Evolutionary conservation across 1,140 invertebrate genomes (phyloP).

Genomic region (Aphaenogaster rudis): DNA sequence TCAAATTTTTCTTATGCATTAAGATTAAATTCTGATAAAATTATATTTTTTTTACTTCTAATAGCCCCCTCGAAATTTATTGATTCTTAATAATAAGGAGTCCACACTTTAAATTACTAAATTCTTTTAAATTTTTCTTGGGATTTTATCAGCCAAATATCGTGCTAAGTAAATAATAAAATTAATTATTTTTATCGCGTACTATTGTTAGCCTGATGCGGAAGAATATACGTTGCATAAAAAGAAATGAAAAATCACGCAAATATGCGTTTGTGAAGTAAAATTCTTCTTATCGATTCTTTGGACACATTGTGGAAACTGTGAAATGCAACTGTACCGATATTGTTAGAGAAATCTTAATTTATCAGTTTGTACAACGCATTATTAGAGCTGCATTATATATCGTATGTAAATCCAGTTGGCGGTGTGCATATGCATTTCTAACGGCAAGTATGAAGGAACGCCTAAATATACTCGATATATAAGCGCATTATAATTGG

Average conservation of each 20-base stretch:
- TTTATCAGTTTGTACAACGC: conserved; percentile 39
- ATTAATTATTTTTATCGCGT: conserved; percentile 3
- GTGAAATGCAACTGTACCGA: not conserved
- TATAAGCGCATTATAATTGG: conserved; percentile 80
- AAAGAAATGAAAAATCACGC: not conserved
- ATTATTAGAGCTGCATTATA: conserved; percentile 51
- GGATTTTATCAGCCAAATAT: not conserved
- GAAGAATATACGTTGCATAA: not conserved
- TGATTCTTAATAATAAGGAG: too few species aligned
- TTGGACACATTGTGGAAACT: not conserved
- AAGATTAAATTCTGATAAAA: not conserved
- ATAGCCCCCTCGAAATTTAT: too few species aligned
- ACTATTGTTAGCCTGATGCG: not conserved
- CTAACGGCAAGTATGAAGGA: conserved; percentile 61
- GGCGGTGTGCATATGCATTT: conserved; percentile 54
- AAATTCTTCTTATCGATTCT: not conserved
- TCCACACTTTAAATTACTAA: too few species aligned
- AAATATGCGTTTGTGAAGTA: not conserved
- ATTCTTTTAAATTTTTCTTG: not conserved
- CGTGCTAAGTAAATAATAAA: not conserved
- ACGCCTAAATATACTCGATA: conserved; percentile 59
- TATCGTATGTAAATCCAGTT: conserved; percentile 49
- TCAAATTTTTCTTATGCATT: not conserved
- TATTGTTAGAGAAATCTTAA: conserved; percentile 54
- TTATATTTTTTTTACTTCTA: not conserved